A percentile compares a stretch with the other conserved stretches of the same genome.
phyloP scores from a whole-genome alignment of 2,797 vertebrate species.

The Gymnocypris eckloni region DNA sequence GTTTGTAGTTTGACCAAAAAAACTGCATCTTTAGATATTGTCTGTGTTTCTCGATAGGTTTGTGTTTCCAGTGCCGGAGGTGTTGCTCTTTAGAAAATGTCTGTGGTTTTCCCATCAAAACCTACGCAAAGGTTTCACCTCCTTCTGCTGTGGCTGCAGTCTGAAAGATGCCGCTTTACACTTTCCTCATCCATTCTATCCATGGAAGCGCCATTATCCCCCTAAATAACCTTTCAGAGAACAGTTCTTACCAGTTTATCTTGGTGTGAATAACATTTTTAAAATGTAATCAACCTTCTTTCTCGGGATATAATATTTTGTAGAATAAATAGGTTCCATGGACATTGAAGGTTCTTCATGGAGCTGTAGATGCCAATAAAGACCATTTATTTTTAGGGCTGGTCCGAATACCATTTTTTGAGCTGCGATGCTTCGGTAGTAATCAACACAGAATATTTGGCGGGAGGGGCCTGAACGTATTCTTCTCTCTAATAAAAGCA shows the following conservation, averaged over 20 bases:
- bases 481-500: too few species aligned
- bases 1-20: neutral
- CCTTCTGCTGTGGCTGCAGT: neutral
- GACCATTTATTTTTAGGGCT: neutral
- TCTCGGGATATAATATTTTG: neutral
- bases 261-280: neutral
- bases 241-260: neutral
- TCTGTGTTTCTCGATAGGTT: neutral
- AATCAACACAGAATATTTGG: too few species aligned
- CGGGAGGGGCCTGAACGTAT: too few species aligned
- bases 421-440: too few species aligned
- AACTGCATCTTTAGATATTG: neutral
- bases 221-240: neutral
- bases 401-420: too few species aligned
- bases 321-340: neutral
- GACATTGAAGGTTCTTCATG: neutral
- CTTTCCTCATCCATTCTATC: neutral
- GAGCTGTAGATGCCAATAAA: neutral
- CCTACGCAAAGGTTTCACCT: neutral
- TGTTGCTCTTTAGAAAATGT: neutral
- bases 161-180: neutral
- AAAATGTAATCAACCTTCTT: neutral
- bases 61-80: neutral
- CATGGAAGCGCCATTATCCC: neutral
- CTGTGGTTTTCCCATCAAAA: slow-evolving; percentile 10